Conservation (phyloP, 2,888 invertebrate species). For the Schizotus pectinicornis region DNA sequence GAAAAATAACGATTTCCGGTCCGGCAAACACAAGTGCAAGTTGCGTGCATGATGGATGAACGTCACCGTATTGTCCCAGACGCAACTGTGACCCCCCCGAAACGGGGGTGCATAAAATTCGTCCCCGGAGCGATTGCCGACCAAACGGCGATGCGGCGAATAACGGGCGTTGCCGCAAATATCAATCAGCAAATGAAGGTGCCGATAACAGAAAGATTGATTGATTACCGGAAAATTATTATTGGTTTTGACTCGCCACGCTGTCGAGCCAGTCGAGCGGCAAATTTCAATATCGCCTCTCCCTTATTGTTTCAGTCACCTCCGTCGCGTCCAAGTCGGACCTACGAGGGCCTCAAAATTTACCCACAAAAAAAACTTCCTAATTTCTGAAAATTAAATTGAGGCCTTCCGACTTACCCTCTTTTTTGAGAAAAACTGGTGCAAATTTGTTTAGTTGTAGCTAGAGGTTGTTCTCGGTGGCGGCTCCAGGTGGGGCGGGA, state of each 20-base stretch:
- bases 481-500: too few species aligned
- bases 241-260: slow-evolving; percentile 24
- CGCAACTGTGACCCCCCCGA: slow-evolving; percentile 30
- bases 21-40: slow-evolving; percentile 36
- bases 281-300: slow-evolving; percentile 21
- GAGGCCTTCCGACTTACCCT: too few species aligned
- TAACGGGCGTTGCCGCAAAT: slow-evolving; percentile 28
- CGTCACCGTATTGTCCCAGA: slow-evolving; percentile 28
- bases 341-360: too few species aligned
- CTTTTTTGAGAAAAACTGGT: too few species aligned
- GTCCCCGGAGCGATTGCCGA: background rate
- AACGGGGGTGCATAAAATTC: slow-evolving; percentile 34
- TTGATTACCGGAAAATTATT: slow-evolving; percentile 33
- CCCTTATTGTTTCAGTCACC: slow-evolving; percentile 19
- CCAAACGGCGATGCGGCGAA: background rate
- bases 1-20: slow-evolving; percentile 40
- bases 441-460: too few species aligned
- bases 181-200: slow-evolving; percentile 36
- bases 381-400: too few species aligned
- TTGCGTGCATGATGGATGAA: slow-evolving; percentile 34
- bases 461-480: too few species aligned
- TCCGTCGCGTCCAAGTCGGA: background rate
- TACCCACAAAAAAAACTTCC: too few species aligned
- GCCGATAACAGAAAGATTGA: slow-evolving; percentile 36
- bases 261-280: slow-evolving; percentile 3